A percentile compares a stretch with the other conserved stretches of the same genome.
Conservation (phyloP, 2,113 vertebrate species). For the Peromyscus leucopus region DNA sequence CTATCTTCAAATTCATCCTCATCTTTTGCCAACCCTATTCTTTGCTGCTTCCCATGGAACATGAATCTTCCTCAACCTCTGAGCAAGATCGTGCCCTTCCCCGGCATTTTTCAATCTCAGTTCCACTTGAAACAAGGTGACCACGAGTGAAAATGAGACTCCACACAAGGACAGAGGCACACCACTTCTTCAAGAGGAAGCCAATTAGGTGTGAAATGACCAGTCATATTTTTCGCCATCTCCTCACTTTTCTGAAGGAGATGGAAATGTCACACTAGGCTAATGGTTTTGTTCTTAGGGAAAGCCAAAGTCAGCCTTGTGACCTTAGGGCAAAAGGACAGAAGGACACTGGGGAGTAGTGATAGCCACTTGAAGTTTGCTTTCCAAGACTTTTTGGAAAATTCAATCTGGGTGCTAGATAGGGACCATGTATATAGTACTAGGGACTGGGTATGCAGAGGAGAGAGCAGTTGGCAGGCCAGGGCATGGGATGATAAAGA, state of each 20-base stretch:
- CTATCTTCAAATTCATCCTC: slow-evolving; percentile 73
- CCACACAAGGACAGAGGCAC: slow-evolving; percentile 28
- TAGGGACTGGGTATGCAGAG: not conserved
- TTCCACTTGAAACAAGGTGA: slow-evolving; percentile 61
- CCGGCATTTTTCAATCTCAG: slow-evolving; percentile 60
- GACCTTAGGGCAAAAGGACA: not conserved
- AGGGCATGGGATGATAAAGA: not conserved
- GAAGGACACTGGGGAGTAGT: not conserved
- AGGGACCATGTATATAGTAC: too few relatives aligned
- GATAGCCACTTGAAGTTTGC: not conserved
- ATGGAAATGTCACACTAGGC: slow-evolving; percentile 42
- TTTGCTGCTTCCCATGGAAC: slow-evolving; percentile 46
- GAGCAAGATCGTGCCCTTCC: slow-evolving; percentile 48
- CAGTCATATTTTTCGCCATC: slow-evolving; percentile 37
- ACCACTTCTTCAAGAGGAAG: slow-evolving; percentile 58
- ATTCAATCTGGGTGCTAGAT: not conserved
- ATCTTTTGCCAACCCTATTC: slow-evolving; percentile 75
- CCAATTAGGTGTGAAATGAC: slow-evolving; percentile 76
- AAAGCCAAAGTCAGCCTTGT: slow-evolving; percentile 38
- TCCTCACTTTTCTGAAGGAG: slow-evolving; percentile 52
- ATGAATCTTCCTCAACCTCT: slow-evolving; percentile 69
- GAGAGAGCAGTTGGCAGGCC: not conserved
- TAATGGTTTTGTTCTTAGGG: slow-evolving; percentile 50
- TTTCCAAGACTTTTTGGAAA: not conserved
- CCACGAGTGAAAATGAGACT: slow-evolving; percentile 37